Base-by-base conservation (phyloP, 2,113 vertebrate species). In the Pongo pygmaeus region DNA sequence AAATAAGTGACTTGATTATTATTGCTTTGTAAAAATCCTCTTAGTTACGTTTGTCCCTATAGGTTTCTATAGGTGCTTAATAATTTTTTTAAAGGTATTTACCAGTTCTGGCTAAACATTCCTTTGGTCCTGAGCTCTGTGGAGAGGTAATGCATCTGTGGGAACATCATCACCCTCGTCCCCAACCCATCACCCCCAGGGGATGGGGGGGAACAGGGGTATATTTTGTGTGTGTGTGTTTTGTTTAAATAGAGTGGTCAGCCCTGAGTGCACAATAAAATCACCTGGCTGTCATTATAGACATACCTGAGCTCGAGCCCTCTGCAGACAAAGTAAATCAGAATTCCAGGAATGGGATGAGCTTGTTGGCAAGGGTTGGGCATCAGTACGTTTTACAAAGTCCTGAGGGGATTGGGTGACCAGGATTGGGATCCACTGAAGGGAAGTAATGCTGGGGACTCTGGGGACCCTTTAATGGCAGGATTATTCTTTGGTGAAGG, bases 1-100 rank as follows among this genome's bases (percentile, higher is more conserved):
- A 84, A 91, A 84, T 55, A 84, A 94, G 18, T 13, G n/a, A 84
- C 77, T 38, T 70, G 40, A 69, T 30, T 83, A 79, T 91, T 75
- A 75, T 22, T 38, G 23, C 27, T 87, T 84, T 72, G 79, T 69
- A 2, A 25, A 40, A 23, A 30, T 32, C 18, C 69, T 85, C 17
- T 74, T 27, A 27, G 59, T 38, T 17, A 55, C 35, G 38, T 57
- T 70, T 30, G 40, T 40, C 43, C 46, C 32, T 50, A 2, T 1
- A 55, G 67, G 11, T 75, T 69, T 52, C 70, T 32, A 23, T 5
- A 38, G 22, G n/a, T 43, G 57, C 38, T 94, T 67, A 87, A 52
- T 43, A 55, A 10, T 13, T 64, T 64, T 30, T 64, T 64, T 64
- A 48, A 78, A 30, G 40, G 22, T 18, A 52, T 46, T 14, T 48